A percentile compares a stretch with the other conserved stretches of the same genome.
These are phyloP conservation scores for Pachliopta kotzebuea DNA, from an alignment of 2,888 invertebrate species.

Conservation along the genomic window DNA sequence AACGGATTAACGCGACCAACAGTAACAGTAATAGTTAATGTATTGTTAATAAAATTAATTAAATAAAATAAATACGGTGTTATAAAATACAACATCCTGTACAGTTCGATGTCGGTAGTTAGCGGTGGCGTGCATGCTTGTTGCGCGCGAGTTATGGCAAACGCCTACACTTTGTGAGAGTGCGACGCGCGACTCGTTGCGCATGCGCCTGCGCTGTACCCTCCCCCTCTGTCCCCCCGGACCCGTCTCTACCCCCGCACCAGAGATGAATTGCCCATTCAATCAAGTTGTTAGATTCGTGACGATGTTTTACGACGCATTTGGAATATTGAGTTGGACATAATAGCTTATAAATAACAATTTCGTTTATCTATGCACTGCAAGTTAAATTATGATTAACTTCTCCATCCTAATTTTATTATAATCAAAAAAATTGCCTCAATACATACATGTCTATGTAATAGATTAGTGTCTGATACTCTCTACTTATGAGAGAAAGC, in stretches of 20 bases:
- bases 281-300: constrained; percentile 34
- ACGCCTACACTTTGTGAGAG: constrained; percentile 52
- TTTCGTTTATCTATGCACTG: no score
- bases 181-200: constrained; percentile 45
- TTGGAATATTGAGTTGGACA: not conserved
- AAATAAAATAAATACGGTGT: not conserved
- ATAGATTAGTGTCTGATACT: no score
- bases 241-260: constrained; percentile 41
- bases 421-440: no score
- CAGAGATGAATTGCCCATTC: constrained; percentile 38
- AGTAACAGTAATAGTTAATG: no score
- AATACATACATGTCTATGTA: no score
- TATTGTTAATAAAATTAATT: not conserved
- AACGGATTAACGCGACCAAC: no score
- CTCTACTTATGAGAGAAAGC: no score
- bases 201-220: constrained; percentile 38
- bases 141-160: constrained; percentile 70
- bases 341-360: not conserved
- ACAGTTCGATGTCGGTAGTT: constrained; percentile 59
- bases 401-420: no score
- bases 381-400: not conserved
- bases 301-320: constrained; percentile 23
- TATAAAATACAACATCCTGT: constrained; percentile 44
- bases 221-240: constrained; percentile 41
- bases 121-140: constrained; percentile 67